Evolutionary conservation across 2,797 vertebrate genomes (phyloP), one percentile per base, ranked within the genome.

Genomic region (Xenentodon cancila): DNA sequence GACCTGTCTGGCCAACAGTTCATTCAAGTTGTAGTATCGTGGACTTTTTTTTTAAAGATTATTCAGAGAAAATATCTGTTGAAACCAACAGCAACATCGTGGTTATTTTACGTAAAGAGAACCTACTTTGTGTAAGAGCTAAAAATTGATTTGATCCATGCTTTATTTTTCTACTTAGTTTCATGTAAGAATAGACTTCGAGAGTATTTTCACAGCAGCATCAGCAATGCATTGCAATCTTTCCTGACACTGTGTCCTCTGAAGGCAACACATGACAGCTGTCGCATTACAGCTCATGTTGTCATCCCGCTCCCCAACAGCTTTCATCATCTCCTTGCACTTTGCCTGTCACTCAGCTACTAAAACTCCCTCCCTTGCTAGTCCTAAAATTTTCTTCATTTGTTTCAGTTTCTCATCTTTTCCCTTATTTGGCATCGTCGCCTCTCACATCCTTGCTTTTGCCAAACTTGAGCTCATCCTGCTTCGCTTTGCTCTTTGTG

Each of bases 201-300:
- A 27, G 27, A 52, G 34, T 27, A 17, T 68, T 53, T 73, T 71
- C 22, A 64, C 52, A 68, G 53, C 53, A 79, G 45, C 62, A 71
- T 76, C 56, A 65, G 62, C 42, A 47, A 63, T 30, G 54, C 75
- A 71, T 64, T 63, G 42, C 53, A 18, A n/a, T 59, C 76, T 79
- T 73, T 56, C 56, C 58, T 57, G 40, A 69, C 73, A 69, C 25
- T 37, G 57, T 64, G 69, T 72, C 59, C 70, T 83, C 68, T 84
- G 57, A 89, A 86, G 80, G 83, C 76, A 82, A 84, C 66, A 63
- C 66, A 52, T 57, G 71, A 76, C 78, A 79, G 80, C 69, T 75
- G 79, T 75, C 19, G 50, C 46, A 69, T 84, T 71, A 77, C 64
- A 54, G 65, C 71, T 74, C 66, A 81, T 79, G 71, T 81, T 46